Evolutionary conservation across 2,888 invertebrate species (phyloP).

Genomic region (Myathropa florea): DNA sequence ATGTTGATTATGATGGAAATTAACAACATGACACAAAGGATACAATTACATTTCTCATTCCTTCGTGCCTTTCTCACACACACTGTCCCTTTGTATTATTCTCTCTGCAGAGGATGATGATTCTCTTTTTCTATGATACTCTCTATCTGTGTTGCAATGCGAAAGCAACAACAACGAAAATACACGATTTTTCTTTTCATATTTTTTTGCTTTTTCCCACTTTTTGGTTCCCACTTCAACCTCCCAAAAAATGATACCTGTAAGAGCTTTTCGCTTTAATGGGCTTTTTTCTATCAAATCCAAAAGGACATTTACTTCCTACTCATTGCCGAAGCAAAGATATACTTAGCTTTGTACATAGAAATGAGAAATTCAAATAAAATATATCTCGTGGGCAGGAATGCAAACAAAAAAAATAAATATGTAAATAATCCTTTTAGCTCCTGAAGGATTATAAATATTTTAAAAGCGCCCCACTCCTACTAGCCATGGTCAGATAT

Average conservation of each 20-base stretch:
- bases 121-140: conserved; percentile 28
- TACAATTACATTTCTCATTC: conserved; percentile 47
- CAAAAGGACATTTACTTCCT: conserved; percentile 67
- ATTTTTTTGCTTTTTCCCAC: not conserved
- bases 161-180: conserved; percentile 30
- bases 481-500: not conserved
- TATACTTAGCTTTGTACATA: conserved; percentile 43
- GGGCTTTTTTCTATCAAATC: conserved; percentile 62
- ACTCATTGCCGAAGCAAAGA: conserved; percentile 46
- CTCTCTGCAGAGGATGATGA: conserved; percentile 30
- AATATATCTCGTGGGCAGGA: conserved; percentile 37
- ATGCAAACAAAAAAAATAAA: conserved; percentile 19
- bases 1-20: conserved; percentile 64
- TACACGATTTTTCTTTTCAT: not conserved
- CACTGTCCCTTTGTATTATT: not conserved
- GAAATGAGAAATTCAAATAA: conserved; percentile 24
- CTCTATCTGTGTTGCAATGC: conserved; percentile 52
- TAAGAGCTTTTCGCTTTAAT: conserved; percentile 65
- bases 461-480: not conserved
- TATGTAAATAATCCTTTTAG: conserved; percentile 39
- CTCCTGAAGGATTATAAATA: not conserved
- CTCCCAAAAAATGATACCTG: conserved; percentile 61
- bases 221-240: conserved; percentile 25
- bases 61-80: conserved; percentile 8
- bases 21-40: conserved; percentile 59